Base-by-base conservation (phyloP, 2,888 invertebrate species). In the Nomada flava region DNA sequence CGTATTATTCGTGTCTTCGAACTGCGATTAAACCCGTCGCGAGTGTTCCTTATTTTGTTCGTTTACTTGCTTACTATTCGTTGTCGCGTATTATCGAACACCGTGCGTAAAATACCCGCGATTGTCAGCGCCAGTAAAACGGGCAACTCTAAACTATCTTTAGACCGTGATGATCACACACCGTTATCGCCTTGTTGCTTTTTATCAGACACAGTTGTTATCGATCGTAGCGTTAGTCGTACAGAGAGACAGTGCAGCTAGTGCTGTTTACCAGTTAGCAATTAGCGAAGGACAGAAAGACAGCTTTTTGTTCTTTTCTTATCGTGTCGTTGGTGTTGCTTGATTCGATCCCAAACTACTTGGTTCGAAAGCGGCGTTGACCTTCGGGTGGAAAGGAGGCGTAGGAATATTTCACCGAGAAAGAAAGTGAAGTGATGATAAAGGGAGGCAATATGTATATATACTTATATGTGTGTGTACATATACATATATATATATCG, bases 81-180 rank as follows among this genome's bases (percentile, higher is more conserved):
- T 85, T 71, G 77, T 73, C 76, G 84, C 78, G 83, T 82, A 63
- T 60, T 68, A 82, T 76, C 76, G 76, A 75, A 81, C 82, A 81
- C 81, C 69, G 79, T 42, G 53, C 11, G 81, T 69, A 62, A 69
- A 70, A 71, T 60, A 44, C 60, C 76, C 72, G 73, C 76, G 77
- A 82, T 77, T 65, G 65, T 81, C 76, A 67, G 52, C 53, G 62
- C 44, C 52, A 11, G 44, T 20, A 26, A 15, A 50, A 36, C 42
- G 55, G 64, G 47, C 64, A 50, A 73, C 60, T 53, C 60, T 60
- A 60, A 63, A 53, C 80, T 80, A 80, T 80, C 64, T 57, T 79
- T 81, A 81, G 82, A 82, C 76, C 82, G 82, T n/a, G 69, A 59
- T 62, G 67, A 77, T 67, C 59, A 53, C 63, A 53, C 52, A 44